Percentiles rank a stretch among this genome's conserved stretches.
phyloP scores from a whole-genome alignment of 2,888 invertebrate genomes.

The Ectropis crepuscularia region DNA sequence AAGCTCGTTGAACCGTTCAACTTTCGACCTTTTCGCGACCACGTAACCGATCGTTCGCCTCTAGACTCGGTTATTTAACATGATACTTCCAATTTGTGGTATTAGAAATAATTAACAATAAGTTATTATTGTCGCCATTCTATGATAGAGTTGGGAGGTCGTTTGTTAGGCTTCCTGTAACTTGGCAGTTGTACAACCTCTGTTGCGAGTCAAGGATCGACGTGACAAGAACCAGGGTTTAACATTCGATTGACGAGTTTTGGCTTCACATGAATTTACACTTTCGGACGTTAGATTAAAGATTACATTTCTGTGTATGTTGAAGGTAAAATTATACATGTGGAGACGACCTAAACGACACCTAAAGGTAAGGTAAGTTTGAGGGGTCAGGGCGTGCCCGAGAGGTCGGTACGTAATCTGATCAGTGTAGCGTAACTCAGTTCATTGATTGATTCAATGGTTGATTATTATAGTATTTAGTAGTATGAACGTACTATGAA shows the following conservation, averaged over 20 bases:
- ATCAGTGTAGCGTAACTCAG: too few species aligned
- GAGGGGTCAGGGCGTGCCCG: conserved; percentile 3
- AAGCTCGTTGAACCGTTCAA: conserved; percentile 14
- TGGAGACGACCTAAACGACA: conserved; percentile 34
- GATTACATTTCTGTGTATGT: conserved; percentile 6
- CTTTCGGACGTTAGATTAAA: not conserved
- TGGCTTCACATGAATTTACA: conserved; percentile 5
- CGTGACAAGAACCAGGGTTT: conserved; percentile 27
- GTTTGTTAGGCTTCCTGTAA: conserved; percentile 38
- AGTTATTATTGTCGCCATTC: conserved; percentile 13
- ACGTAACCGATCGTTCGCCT: conserved; percentile 19
- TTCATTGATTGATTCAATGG: conserved; percentile 7
- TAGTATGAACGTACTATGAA: not conserved
- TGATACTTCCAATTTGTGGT: conserved; percentile 29
- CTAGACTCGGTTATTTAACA: conserved; percentile 33
- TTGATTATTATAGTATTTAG: not conserved
- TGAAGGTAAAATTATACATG: conserved; percentile 12
- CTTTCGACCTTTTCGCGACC: conserved; percentile 5
- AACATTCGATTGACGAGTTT: conserved; percentile 27
- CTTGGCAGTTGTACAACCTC: conserved; percentile 39
- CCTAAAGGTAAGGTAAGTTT: conserved; percentile 9
- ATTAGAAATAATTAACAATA: conserved; percentile 28
- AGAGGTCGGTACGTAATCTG: conserved; percentile 5
- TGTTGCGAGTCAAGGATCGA: conserved; percentile 28
- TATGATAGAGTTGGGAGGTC: conserved; percentile 24